Percentiles rank a stretch among this genome's conserved stretches.
Evolutionary conservation across 35 echinoderm and acorn worm genomes (phyloP).

Genomic region (Diadema setosum): DNA sequence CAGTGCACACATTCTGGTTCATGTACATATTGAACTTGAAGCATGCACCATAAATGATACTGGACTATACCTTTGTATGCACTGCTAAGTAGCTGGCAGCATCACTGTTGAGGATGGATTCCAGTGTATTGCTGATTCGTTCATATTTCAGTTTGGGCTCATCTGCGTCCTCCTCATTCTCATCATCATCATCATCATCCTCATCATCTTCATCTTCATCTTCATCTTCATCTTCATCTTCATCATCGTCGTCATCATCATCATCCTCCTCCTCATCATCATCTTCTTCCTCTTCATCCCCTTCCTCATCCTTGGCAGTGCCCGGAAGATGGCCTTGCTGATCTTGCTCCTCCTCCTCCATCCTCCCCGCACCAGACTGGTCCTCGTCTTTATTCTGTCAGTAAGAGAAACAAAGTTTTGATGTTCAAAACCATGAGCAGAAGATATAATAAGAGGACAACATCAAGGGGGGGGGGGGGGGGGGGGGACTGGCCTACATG

Average conservation of each 20-base stretch:
- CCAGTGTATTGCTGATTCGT: constrained; percentile 84
- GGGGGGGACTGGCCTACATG: too few relatives aligned
- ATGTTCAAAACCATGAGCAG: too few relatives aligned
- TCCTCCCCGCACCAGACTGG: background rate
- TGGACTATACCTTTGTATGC: constrained; percentile 93
- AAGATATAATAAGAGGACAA: too few relatives aligned
- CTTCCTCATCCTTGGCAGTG: constrained; percentile 6
- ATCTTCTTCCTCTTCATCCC: constrained; percentile 7
- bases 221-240: constrained; percentile 48
- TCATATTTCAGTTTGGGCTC: constrained; percentile 99
- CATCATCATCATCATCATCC: constrained; percentile 55
- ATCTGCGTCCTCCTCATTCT: constrained; percentile 34
- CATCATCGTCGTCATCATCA: background rate
- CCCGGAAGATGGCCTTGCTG: too few relatives aligned
- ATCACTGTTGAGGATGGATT: constrained; percentile 81
- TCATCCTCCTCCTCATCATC: background rate
- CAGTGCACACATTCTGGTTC: too few relatives aligned
- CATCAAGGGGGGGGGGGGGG: too few relatives aligned
- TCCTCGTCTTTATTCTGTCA: background rate
- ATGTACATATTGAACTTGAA: too few relatives aligned
- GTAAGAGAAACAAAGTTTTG: background rate
- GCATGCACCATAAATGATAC: too few relatives aligned
- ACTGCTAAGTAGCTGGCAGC: constrained; percentile 95
- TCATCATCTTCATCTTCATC: constrained; percentile 56
- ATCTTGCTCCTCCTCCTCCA: background rate